These are phyloP conservation scores for Paramisgurnus dabryanus DNA, from an alignment of 2,113 vertebrate genomes.

Conservation along the genomic window DNA sequence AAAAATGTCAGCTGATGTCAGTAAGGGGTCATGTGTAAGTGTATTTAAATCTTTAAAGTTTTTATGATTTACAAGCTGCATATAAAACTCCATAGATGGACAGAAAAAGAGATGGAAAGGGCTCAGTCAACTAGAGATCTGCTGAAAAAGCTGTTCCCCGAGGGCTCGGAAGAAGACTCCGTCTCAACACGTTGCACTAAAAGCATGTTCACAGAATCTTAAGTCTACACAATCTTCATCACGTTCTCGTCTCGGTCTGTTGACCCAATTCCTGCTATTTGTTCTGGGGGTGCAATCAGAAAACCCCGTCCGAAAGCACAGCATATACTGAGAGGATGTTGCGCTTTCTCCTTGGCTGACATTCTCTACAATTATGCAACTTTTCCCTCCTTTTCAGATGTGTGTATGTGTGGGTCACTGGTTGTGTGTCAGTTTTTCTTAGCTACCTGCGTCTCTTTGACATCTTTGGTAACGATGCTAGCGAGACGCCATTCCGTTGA, in stretches of 20 bases:
- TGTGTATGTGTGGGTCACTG: background rate
- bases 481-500: background rate
- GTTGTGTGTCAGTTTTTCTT: background rate
- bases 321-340: slow-evolving; percentile 64
- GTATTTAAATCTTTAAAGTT: background rate
- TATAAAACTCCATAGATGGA: slow-evolving; percentile 63
- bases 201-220: slow-evolving; percentile 66
- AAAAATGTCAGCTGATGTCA: slow-evolving; percentile 55
- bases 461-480: slow-evolving; percentile 19
- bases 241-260: slow-evolving; percentile 24
- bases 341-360: slow-evolving; percentile 49
- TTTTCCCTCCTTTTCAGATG: slow-evolving; percentile 6
- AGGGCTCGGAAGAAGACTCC: slow-evolving; percentile 53
- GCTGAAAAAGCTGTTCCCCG: slow-evolving; percentile 27
- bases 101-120: slow-evolving; percentile 42
- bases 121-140: slow-evolving; percentile 48
- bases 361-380: slow-evolving; percentile 64
- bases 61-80: slow-evolving; percentile 70
- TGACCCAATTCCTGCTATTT: slow-evolving; percentile 69
- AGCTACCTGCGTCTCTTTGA: slow-evolving; percentile 51
- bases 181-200: slow-evolving; percentile 68
- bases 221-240: slow-evolving; percentile 46
- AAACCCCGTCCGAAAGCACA: slow-evolving; percentile 61
- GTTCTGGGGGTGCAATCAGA: slow-evolving; percentile 59
- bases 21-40: slow-evolving; percentile 55